Conservation (phyloP, 2,888 invertebrate genomes). For the Teleiodes luculella region DNA sequence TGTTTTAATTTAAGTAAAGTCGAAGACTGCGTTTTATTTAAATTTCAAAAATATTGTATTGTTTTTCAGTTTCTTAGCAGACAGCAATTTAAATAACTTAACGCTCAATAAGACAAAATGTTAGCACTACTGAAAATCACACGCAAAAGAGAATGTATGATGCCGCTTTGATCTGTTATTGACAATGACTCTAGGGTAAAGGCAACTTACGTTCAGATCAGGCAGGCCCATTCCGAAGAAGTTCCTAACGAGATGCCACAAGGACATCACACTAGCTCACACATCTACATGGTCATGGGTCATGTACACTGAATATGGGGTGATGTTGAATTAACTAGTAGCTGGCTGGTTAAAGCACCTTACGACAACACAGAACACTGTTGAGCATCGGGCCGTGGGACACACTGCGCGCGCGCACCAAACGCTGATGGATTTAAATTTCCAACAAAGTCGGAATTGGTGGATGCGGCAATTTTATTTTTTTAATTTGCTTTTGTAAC, state of each 20-base stretch:
- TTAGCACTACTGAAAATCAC: too few species aligned
- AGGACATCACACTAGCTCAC: constrained; percentile 60
- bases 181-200: not conserved
- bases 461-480: constrained; percentile 9
- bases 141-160: too few species aligned
- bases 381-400: constrained; percentile 57
- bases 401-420: constrained; percentile 16
- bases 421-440: not conserved
- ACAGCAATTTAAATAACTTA: too few species aligned
- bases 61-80: too few species aligned
- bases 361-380: constrained; percentile 71
- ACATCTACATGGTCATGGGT: constrained; percentile 10
- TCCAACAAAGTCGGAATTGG: constrained; percentile 8
- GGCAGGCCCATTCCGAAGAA: constrained; percentile 68
- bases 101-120: too few species aligned
- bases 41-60: too few species aligned
- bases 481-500: too few species aligned
- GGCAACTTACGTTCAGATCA: constrained; percentile 66
- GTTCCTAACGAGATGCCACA: constrained; percentile 58
- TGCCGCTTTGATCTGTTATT: too few species aligned
- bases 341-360: constrained; percentile 43
- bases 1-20: too few species aligned
- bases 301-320: not conserved
- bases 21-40: too few species aligned
- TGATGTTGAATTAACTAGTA: not conserved